Percentiles rank a stretch among this genome's conserved stretches.
These are phyloP conservation scores for Vulpes lagopus DNA, from an alignment of 2,113 vertebrate genomes.

Conservation along the genomic window DNA sequence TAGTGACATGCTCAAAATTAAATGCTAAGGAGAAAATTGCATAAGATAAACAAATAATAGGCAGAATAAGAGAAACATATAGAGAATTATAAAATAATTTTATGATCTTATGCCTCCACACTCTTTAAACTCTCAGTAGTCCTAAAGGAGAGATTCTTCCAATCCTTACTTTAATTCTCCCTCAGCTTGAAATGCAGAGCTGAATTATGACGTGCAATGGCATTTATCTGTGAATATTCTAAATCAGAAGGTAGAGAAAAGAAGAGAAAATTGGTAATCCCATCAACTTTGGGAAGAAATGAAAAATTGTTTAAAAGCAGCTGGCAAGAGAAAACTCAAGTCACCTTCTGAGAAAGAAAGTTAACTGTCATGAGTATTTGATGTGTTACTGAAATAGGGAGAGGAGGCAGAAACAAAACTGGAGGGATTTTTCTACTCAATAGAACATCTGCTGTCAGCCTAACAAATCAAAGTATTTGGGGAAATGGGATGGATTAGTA, in stretches of 20 bases:
- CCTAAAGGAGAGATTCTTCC: slow-evolving; percentile 6
- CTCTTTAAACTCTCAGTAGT: neutral
- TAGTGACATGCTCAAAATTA: slow-evolving; percentile 35
- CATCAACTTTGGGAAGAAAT: slow-evolving; percentile 6
- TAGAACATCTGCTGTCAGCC: slow-evolving; percentile 26
- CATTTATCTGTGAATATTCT: neutral
- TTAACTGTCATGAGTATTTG: neutral
- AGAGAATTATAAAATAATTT: slow-evolving; percentile 30
- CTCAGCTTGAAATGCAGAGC: neutral
- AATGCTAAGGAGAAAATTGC: neutral
- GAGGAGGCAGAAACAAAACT: neutral
- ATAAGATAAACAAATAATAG: slow-evolving; percentile 44
- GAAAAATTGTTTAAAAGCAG: slow-evolving; percentile 58
- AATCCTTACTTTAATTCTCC: neutral
- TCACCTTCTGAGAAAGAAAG: neutral
- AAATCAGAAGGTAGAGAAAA: neutral
- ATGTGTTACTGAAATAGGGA: neutral
- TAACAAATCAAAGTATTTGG: neutral
- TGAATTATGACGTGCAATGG: neutral
- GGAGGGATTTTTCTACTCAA: neutral
- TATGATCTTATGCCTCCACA: neutral
- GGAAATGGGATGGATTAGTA: neutral
- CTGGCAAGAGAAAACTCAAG: slow-evolving; percentile 12
- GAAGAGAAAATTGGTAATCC: neutral
- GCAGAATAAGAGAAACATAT: neutral